These are phyloP conservation scores for Rhinichthys osculus DNA, from an alignment of 2,797 vertebrate genomes.

Conservation along the genomic window DNA sequence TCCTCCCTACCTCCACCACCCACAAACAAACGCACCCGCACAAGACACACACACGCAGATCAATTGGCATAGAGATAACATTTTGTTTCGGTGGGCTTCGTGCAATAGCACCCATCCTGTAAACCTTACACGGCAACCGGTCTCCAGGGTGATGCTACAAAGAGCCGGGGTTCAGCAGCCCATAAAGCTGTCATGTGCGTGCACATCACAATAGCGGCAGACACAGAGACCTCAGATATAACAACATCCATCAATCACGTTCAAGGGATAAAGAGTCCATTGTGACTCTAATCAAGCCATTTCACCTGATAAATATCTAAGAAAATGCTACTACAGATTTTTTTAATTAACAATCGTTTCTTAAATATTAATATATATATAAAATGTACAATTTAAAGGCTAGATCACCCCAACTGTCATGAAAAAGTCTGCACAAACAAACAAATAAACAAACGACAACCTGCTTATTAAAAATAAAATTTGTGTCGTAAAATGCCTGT, in stretches of 20 bases:
- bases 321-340: not conserved
- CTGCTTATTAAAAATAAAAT: not conserved
- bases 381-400: not conserved
- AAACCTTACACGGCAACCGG: slow-evolving; percentile 70
- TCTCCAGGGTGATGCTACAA: slow-evolving; percentile 73
- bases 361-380: not conserved
- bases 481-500: not conserved
- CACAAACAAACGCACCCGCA: not conserved
- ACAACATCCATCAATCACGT: slow-evolving; percentile 52
- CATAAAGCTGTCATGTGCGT: slow-evolving; percentile 73
- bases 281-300: slow-evolving; percentile 38
- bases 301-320: slow-evolving; percentile 13
- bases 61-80: slow-evolving; percentile 69
- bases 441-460: not conserved
- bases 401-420: not conserved
- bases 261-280: slow-evolving; percentile 39
- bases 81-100: slow-evolving; percentile 65
- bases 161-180: slow-evolving; percentile 65
- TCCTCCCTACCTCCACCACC: slow-evolving; percentile 33
- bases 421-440: not conserved
- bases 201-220: slow-evolving; percentile 64
- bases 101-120: slow-evolving; percentile 68
- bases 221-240: slow-evolving; percentile 59
- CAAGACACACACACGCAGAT: slow-evolving; percentile 57
- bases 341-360: not conserved